Percentiles rank a stretch among this genome's conserved stretches.
Conservation (phyloP, 2,797 vertebrate genomes). For the Streptopelia turtur region DNA sequence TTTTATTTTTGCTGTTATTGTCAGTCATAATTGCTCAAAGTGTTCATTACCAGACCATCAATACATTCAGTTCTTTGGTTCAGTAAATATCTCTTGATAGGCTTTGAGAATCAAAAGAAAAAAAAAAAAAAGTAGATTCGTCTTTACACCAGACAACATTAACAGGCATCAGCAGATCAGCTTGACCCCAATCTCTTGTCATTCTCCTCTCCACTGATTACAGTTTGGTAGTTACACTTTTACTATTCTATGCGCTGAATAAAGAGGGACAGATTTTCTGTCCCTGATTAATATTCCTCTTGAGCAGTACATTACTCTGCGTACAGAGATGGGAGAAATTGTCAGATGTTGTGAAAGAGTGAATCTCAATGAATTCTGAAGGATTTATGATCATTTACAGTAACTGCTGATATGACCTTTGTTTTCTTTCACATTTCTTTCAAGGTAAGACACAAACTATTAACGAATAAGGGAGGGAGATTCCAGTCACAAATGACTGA, state of each 20-base stretch:
- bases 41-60: background rate
- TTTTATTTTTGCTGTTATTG: background rate
- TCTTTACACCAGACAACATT: background rate
- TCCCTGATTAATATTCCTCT: background rate
- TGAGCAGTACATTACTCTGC: background rate
- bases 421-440: background rate
- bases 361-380: background rate
- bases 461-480: background rate
- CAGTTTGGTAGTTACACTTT: background rate
- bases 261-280: background rate
- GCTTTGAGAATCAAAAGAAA: background rate
- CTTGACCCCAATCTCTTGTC: background rate
- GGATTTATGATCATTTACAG: background rate
- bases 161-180: background rate
- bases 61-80: background rate
- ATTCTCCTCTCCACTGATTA: background rate
- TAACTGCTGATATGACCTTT: background rate
- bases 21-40: background rate
- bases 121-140: background rate
- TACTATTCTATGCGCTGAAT: rapidly evolving
- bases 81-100: background rate
- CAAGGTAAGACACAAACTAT: background rate
- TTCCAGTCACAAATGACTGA: background rate
- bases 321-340: background rate
- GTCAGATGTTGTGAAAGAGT: background rate